Base-by-base conservation (phyloP, 2,888 invertebrate species). In the Salticus scenicus region DNA sequence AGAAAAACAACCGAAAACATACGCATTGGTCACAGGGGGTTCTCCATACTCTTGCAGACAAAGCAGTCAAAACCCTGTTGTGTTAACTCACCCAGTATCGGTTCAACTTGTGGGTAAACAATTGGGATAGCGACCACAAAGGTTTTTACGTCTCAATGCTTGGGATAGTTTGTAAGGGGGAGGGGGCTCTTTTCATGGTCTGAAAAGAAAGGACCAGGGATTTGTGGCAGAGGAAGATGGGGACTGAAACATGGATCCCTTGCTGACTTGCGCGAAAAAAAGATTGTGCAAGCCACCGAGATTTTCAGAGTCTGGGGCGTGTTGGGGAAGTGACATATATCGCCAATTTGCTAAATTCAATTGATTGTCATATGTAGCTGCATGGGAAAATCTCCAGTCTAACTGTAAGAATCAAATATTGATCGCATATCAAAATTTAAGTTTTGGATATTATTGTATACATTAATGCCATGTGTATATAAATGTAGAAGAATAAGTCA, bases 1-100 rank as follows among this genome's bases (percentile, higher is more conserved):
- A 67, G 73, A 84, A 77, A 84, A 84, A 84, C 83, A 84, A 84
- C 57, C 83, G 83, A 84, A 84, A 84, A 84, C 83, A 84, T 84
- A 84, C 77, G 83, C 83, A 84, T 84, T 72, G 76, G 83, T 69
- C 73, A 77, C 83, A 83, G 76, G 77, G 67, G 51, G 72, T 71
- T 57, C 77, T 77, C 71, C 37, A 57, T 57, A 41, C 74, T 63
- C 1, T 0, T 7, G 24, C 20, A 33, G 37, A 74, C 74, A 74
- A 81, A 73, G 73, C 77, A 77, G 77, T 77, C 77, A 77, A 77
- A 84, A 71, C 83, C 77, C 77, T 77, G 77, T 77, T 77, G 81
- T 81, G 81, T 74, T 81, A 81, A 81, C 81, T 81, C 81, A 17
- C 73, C 80, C 47, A 70, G 82, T 83, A 83, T 83, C 82, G 73